Base-by-base conservation (phyloP, 2,797 vertebrate species). In the Muscicapa comitata region DNA sequence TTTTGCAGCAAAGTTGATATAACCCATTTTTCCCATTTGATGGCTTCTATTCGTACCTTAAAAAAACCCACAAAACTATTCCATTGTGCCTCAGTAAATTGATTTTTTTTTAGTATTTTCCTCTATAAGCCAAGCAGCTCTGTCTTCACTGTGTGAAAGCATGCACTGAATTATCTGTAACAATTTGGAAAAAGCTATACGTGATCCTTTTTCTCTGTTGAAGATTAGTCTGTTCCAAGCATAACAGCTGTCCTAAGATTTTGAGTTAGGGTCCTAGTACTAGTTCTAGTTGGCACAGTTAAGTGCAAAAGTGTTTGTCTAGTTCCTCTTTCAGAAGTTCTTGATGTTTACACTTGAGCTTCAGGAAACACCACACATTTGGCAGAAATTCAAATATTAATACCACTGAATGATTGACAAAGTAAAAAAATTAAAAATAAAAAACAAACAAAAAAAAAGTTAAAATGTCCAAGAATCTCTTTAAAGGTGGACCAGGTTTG, bases 61-160 rank as follows among this genome's bases (percentile, higher is more conserved):
- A 57, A 78, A 92, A 79, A 10, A 0, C 0, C 0, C 43, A 38
- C 2, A 0, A 37, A 58, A 57, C 10, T 50, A 25, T 53, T 50
- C 23, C 15, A 2, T 10, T 77, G 13, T 58, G 6, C 6, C 65
- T 83, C 71, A 73, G 13, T 4, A 71, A 71, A 81, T 9, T 11
- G 12, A 51, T 81, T 65, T 20, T 65, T 20, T 47, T 55, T 43
- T 58, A 50, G 26, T 35, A 53, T 15, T 82, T 76, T 71, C 19
- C 10, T 47, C 24, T 42, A 19, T 48, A 65, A 47, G 19, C 8
- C 47, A 88, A 62, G 19, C 16, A 76, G 5, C 6, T 45, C 12
- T 65, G 8, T 19, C 31, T 43, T 80, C 59, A 43, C 4, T 40
- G 8, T 33, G 31, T 40, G 40, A 78, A 74, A 78, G 4, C 29